phyloP scores from a whole-genome alignment of 2,113 vertebrate genomes.

The Poeciliopsis retropinna region DNA sequence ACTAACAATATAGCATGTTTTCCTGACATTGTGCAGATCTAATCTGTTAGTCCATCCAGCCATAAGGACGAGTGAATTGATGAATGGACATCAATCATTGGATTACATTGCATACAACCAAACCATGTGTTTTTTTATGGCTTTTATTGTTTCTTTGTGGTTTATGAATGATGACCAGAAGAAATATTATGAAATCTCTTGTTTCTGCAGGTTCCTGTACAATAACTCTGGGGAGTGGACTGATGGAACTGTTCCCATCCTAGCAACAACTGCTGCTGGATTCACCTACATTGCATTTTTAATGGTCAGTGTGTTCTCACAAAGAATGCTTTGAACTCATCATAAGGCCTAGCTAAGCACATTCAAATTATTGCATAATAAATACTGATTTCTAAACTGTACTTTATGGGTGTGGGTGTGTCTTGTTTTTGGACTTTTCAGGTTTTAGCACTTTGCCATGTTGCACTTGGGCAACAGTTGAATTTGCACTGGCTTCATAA shows the following conservation, averaged over 20 bases:
- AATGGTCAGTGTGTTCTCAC: constrained; percentile 80
- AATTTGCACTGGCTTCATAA: constrained; percentile 99
- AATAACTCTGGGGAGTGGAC: constrained; percentile 93
- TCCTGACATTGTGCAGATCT: too few relatives aligned
- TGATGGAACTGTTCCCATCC: constrained; percentile 93
- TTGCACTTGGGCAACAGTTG: constrained; percentile 94
- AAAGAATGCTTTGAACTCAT: not conserved
- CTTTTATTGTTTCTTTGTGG: not conserved
- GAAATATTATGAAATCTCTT: constrained; percentile 11
- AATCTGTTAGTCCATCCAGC: too few relatives aligned
- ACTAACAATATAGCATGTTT: too few relatives aligned
- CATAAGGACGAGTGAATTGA: too few relatives aligned
- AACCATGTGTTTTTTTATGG: not conserved
- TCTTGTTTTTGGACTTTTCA: constrained; percentile 56
- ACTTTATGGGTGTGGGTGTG: not conserved
- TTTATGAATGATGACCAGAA: not conserved
- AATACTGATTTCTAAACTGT: constrained; percentile 15
- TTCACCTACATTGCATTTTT: constrained; percentile 92
- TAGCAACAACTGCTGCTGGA: constrained; percentile 88
- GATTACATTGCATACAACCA: not conserved
- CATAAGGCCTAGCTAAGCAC: not conserved
- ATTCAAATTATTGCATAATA: constrained; percentile 16
- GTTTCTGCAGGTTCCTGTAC: constrained; percentile 90
- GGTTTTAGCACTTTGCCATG: constrained; percentile 94
- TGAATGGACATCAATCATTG: too few relatives aligned